Base-by-base conservation (phyloP, 1,140 invertebrate species). In the Conopomorpha cramerella region DNA sequence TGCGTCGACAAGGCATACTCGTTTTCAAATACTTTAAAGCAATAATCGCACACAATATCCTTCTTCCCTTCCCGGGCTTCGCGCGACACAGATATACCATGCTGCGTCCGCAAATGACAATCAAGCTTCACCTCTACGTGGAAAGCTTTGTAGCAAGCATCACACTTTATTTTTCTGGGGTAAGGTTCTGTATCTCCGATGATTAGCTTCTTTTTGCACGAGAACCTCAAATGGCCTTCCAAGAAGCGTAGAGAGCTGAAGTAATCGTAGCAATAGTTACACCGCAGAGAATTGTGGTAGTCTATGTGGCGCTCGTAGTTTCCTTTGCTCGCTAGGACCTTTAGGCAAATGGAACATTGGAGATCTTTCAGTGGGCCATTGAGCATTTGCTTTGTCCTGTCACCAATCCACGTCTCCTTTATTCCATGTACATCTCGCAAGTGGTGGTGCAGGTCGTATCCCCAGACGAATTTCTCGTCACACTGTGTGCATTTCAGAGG, bases 251-350 rank as follows among this genome's bases (percentile, higher is more conserved):
- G 50, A 3, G 55, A 49, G 37, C 57, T 67, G 42, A 79, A 79
- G 41, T 71, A 76, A 17, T 77, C 63, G 27, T 70, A 77, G 37
- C 77, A 79, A 38, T 79, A 79, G 46, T 78, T 79, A 51, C 77
- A 79, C 13, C 74, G 43, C 4, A 78, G 46, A 0, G 65, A 57
- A 31, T 79, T 79, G 46, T 79, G 77, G 34, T 70, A 77, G 34
- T 77, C 68, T 16, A 79, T 47, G 39, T 79, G 77, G 16, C 72
- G 45, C 28, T 77, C 60, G 34, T 58, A 79, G 38, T 74, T 76
- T 10, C 63, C 66, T 40, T 73, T 68, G 32, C 55, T 67, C 8
- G 73, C 64, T 1, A 79, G 43, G 6, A 77, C 42, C 45, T 79
- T 79, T 16, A 55, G 50, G 42, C 77, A 79, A n/a, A 78, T 47